A percentile compares a stretch with the other conserved stretches of the same genome.
These are phyloP conservation scores for Capra hircus DNA, from an alignment of 2,113 vertebrate genomes.

Conservation along the genomic window DNA sequence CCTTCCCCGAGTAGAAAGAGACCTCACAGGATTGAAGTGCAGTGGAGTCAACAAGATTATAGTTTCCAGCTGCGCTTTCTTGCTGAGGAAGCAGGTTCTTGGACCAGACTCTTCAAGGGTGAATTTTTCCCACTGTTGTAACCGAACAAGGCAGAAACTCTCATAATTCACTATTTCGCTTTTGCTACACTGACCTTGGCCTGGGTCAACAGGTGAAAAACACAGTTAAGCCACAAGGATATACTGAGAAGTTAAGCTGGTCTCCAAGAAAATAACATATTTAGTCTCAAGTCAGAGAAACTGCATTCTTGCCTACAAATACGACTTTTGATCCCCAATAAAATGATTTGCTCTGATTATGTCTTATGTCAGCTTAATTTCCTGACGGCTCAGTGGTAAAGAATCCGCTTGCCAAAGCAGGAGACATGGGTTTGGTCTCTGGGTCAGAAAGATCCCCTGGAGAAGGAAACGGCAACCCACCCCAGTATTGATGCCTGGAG, in stretches of 20 bases:
- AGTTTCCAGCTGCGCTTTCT: not conserved
- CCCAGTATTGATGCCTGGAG: not conserved
- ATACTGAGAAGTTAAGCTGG: not conserved
- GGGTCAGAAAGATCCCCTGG: not conserved
- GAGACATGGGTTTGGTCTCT: not conserved
- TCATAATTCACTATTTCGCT: no score
- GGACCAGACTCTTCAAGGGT: not conserved
- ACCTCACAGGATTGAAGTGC: not conserved
- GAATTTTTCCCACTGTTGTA: not conserved
- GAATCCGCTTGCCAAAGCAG: not conserved
- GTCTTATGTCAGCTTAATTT: not conserved
- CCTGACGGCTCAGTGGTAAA: not conserved
- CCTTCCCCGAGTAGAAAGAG: not conserved
- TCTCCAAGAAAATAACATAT: not conserved
- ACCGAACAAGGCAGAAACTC: not conserved
- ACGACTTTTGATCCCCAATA: not conserved
- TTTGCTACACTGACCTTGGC: not conserved
- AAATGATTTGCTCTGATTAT: not conserved
- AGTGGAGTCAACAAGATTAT: accelerated
- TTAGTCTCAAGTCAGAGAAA: not conserved
- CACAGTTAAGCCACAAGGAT: not conserved
- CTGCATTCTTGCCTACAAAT: not conserved
- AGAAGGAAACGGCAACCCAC: not conserved
- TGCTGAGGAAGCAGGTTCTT: not conserved
- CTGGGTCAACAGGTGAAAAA: not conserved